phyloP scores from a whole-genome alignment of 2,113 vertebrate species.

The Prochilodus magdalenae region DNA sequence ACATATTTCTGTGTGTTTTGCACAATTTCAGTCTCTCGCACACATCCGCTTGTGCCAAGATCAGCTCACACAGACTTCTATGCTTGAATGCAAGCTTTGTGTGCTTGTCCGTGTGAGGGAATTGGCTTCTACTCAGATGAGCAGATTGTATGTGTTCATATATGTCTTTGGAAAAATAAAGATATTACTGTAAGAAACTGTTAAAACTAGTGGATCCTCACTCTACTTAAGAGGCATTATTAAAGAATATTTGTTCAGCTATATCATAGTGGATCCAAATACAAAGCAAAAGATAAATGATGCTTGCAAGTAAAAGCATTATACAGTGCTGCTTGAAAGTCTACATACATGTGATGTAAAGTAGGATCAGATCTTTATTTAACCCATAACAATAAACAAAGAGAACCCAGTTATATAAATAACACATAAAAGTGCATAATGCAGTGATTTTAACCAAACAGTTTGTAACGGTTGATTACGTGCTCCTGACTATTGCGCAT shows the following conservation, averaged over 20 bases:
- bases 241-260: background rate
- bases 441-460: too few relatives aligned
- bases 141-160: background rate
- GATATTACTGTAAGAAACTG: background rate
- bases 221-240: background rate
- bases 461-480: too few relatives aligned
- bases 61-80: background rate
- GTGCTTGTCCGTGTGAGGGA: background rate
- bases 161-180: background rate
- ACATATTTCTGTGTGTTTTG: slow-evolving; percentile 25
- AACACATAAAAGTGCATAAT: too few relatives aligned
- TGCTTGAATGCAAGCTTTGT: background rate
- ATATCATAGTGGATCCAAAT: too few relatives aligned
- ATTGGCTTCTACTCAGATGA: background rate
- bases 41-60: background rate
- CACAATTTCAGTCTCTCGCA: slow-evolving; percentile 8
- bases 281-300: too few relatives aligned
- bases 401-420: too few relatives aligned
- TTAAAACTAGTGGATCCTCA: background rate
- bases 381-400: too few relatives aligned
- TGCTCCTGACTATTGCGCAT: too few relatives aligned
- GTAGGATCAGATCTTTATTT: too few relatives aligned
- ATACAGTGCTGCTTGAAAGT: too few relatives aligned
- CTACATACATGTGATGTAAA: too few relatives aligned
- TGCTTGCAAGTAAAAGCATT: too few relatives aligned